These are phyloP conservation scores for Hycleus cichorii DNA, from an alignment of 1,140 invertebrate species.

Conservation along the genomic window DNA sequence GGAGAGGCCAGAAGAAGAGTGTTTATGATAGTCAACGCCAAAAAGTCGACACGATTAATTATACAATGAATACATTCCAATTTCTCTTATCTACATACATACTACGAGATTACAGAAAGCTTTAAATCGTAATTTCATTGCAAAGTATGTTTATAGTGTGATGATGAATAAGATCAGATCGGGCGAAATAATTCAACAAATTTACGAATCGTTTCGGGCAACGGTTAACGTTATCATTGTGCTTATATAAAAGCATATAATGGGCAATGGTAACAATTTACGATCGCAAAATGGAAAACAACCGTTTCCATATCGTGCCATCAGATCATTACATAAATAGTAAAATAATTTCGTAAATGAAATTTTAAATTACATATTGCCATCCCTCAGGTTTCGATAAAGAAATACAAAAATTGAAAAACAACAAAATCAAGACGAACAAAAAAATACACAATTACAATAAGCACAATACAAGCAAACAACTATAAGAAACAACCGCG, in stretches of 20 bases:
- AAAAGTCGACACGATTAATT: conserved; percentile 4
- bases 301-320: conserved; percentile 12
- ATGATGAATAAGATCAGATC: not conserved
- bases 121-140: no score
- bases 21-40: not conserved
- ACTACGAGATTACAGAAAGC: no score
- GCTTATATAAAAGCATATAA: not conserved
- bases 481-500: no score
- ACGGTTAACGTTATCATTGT: not conserved
- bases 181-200: not conserved
- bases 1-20: no score
- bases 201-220: not conserved
- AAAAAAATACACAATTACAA: conserved; percentile 22
- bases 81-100: not conserved
- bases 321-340: conserved; percentile 13
- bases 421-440: not conserved
- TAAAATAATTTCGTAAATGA: conserved; percentile 24
- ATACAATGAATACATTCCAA: not conserved
- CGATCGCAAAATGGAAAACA: conserved; percentile 1
- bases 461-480: no score
- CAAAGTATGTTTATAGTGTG: no score
- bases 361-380: conserved; percentile 31
- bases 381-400: not conserved
- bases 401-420: no score
- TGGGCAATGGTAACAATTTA: conserved; percentile 5